Conservation (phyloP, 2,113 vertebrate species). For the Acanthisitta chloris region DNA sequence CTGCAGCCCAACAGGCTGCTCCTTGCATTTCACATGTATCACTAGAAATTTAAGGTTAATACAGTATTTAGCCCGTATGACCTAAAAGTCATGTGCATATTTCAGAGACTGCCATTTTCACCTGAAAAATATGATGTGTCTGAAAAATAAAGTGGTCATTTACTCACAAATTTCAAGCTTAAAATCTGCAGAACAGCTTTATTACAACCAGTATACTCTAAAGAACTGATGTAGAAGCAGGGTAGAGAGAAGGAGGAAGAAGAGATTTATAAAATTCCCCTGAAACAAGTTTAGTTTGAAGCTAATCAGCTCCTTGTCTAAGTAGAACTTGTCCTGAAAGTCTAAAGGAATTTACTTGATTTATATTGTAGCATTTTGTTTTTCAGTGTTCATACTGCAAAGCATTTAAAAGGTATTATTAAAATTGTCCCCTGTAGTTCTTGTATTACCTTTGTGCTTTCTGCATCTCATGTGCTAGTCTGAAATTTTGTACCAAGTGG, state of each 20-base stretch:
- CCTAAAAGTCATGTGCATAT: neutral
- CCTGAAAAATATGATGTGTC: neutral
- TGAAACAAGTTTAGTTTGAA: neutral
- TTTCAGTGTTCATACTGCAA: neutral
- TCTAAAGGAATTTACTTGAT: neutral
- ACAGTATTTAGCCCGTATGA: neutral
- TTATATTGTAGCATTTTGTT: neutral
- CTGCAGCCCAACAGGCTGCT: neutral
- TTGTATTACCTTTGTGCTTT: neutral
- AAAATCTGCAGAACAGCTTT: neutral
- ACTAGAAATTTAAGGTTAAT: neutral
- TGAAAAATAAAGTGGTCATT: neutral
- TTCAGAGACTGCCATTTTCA: neutral
- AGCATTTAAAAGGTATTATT: neutral
- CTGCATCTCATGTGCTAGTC: neutral
- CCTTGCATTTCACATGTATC: neutral
- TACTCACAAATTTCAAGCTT: neutral
- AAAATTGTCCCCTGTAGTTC: neutral
- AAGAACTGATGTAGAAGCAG: neutral
- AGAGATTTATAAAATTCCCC: neutral
- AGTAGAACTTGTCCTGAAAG: neutral
- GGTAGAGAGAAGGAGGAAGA: neutral
- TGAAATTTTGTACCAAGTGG: neutral
- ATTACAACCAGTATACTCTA: neutral
- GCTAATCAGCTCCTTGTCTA: neutral